Percentiles rank a stretch among this genome's conserved stretches.
Conservation (phyloP, 2,888 invertebrate genomes). For the Petrolisthes manimaculis region DNA sequence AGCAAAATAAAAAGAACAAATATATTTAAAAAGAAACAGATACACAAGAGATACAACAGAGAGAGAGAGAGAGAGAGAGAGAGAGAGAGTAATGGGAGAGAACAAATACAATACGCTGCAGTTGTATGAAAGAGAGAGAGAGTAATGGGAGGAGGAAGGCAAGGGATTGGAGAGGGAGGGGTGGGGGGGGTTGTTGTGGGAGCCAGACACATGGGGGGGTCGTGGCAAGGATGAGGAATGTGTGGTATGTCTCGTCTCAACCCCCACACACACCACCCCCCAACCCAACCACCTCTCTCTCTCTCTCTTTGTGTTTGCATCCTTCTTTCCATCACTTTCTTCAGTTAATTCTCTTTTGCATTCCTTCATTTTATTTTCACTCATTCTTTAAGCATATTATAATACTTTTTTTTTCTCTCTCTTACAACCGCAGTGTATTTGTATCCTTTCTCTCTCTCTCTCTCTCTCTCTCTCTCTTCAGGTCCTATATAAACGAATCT, state of each 20-base stretch:
- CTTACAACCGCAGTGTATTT: too few species aligned
- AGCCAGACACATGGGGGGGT: background rate
- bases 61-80: background rate
- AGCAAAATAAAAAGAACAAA: too few species aligned
- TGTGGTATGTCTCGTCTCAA: conserved; percentile 25
- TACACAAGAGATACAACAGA: too few species aligned
- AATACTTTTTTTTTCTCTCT: too few species aligned
- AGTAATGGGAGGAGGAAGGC: background rate
- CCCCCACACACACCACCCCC: background rate
- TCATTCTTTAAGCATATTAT: too few species aligned
- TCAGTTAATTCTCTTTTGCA: background rate
- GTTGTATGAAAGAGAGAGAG: conserved; percentile 22
- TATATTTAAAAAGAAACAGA: too few species aligned
- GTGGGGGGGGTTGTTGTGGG: conserved; percentile 10
- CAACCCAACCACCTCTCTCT: background rate
- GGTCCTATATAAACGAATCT: too few species aligned
- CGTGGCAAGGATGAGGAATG: conserved; percentile 11
- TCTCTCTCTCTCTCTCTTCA: too few species aligned
- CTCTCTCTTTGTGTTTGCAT: conserved; percentile 7
- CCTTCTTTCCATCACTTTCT: too few species aligned
- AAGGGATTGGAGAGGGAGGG: conserved; percentile 19
- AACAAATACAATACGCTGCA: background rate
- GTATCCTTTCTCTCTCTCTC: too few species aligned
- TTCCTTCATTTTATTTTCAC: too few species aligned
- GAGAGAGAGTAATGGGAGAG: background rate